Evolutionary conservation across 2,888 invertebrate species (phyloP), one percentile per base, ranked within the genome.

Genomic region (Pandemis heparana): DNA sequence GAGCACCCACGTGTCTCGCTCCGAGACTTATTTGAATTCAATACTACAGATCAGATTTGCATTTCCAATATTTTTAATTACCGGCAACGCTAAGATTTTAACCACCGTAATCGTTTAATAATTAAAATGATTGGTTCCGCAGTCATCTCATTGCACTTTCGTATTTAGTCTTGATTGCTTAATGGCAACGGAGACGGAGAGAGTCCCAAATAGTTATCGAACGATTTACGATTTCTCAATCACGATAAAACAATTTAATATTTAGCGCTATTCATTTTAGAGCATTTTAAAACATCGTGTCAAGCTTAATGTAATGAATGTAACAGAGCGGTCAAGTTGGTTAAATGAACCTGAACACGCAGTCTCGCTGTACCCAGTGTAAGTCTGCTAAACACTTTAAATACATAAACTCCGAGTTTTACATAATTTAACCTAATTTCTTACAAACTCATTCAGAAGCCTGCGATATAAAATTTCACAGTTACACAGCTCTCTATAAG

Each of bases 21-120:
- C 48, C n/a, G 14, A 7, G 56, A 79, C 79, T 83, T 79, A 90
- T 92, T 92, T 89, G 85, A 89, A 92, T 92, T 92, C 90, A 90
- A 92, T 89, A 86, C 85, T 78, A 76, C 80, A n/a, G 63, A 60
- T 48, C 41, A 64, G 38, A 64, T 69, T 73, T 69, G 73, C 69
- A 69, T 73, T 69, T 73, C 64, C 68, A 73, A 60, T 64, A 64
- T 41, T 64, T 59, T 69, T 68, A 69, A 73, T 69, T 69, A 41
- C 51, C 18, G 56, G 59, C 48, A 64, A 48, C 63, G 48, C 9
- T n/a, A 39, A 51, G 41, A 59, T 38, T 60, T 59, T 51, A 74
- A 60, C 60, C 51, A 70, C 38, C 74, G 12, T 53, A 74, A 70
- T 68, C 53, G 67, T 71, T 71, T 32, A 51, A 65, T 66, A 10